Base-by-base conservation (phyloP, 2,888 invertebrate genomes). In the Arrhopalites spinosus region DNA sequence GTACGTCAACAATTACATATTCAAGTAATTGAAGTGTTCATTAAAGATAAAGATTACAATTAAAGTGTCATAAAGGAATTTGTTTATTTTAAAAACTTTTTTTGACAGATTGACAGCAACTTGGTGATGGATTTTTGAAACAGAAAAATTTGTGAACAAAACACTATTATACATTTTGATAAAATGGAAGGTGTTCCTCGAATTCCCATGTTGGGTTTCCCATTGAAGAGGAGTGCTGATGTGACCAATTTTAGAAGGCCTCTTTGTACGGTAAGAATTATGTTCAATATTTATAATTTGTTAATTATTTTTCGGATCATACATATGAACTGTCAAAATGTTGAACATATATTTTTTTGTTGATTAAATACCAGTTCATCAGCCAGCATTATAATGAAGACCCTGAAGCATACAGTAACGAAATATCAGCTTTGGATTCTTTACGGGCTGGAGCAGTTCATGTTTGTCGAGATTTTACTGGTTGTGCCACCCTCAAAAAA, bases 151-250 rank as follows among this genome's bases (percentile, higher is more conserved):
- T n/a, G n/a, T n/a, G n/a, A 36, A 36, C 3, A 36, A 7, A 36
- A 36, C 36, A 3, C 11, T 50, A 5, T 8, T 2, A 50, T 3
- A 50, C 15, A n/a, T 17, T n/a, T 17, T n/a, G 2, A 5, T 29
- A 30, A 29, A 63, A 98, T 98, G 98, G 98, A 98, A 89, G 98
- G 96, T 79, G 95, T 96, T 84, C 97, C 98, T 77, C 91, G 96
- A 86, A 89, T 98, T 86, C 95, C 96, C 83, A 93, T 98, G 93
- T 87, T 97, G 78, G 91, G 91, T 85, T 95, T 97, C 86, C 93
- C 95, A 82, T 87, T 95, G 77, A 96, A 96, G 88, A 88, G 89
- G 69, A 92, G 93, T 84, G 90, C 93, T 17, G 94, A 95, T 86
- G 90, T 90, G 84, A 90, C 93, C 76, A 91, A 93, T 83, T 96